Evolutionary conservation across 53 echinoderm and acorn worm genomes (phyloP).

Genomic region (Paracentrotus lividus): DNA sequence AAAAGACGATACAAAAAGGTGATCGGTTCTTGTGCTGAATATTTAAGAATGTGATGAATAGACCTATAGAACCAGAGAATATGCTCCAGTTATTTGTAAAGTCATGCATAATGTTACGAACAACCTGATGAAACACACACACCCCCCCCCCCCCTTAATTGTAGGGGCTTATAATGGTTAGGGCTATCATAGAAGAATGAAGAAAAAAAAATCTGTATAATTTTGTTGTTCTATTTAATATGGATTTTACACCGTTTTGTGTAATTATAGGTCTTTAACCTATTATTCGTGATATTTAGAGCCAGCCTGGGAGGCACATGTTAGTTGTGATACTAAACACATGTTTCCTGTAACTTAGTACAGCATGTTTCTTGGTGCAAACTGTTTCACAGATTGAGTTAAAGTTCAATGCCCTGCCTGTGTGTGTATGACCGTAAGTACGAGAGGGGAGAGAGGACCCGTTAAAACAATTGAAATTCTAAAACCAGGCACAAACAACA

Average conservation of each 20-base stretch:
- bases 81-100: too few species aligned
- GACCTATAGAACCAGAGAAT: too few species aligned
- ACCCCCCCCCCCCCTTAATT: too few species aligned
- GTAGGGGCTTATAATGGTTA: too few species aligned
- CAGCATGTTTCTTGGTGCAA: constrained; percentile 27
- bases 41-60: too few species aligned
- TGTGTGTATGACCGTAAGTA: neutral
- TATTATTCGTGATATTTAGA: constrained; percentile 13
- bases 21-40: too few species aligned
- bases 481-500: neutral
- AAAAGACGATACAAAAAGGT: too few species aligned
- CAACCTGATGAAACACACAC: too few species aligned
- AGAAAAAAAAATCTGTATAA: neutral
- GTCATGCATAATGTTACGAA: too few species aligned
- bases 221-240: neutral
- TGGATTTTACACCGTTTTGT: neutral
- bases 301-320: constrained; percentile 39
- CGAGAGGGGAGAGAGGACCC: neutral
- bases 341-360: constrained; percentile 15
- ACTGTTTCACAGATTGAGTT: neutral
- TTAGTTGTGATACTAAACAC: constrained; percentile 39
- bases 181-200: too few species aligned
- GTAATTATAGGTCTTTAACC: constrained; percentile 37
- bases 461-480: neutral
- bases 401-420: constrained; percentile 24